phyloP scores from a whole-genome alignment of 35 echinoderm and acorn worm species.

The Stichopus chloronotus region DNA sequence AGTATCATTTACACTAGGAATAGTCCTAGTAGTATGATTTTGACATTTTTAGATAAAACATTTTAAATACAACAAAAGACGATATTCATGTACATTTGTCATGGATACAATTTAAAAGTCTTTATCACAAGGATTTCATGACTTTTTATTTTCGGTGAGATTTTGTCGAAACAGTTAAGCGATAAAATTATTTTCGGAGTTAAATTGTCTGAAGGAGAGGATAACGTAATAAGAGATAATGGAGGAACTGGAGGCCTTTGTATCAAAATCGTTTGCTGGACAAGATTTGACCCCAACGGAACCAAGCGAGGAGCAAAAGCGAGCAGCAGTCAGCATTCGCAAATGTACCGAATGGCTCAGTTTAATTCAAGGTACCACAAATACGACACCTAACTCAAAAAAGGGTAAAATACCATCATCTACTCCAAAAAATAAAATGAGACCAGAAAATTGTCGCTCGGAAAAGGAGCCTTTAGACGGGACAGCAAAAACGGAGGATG shows the following conservation, averaged over 20 bases:
- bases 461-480: conserved; percentile 15
- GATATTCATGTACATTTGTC: no score
- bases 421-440: conserved; percentile 21
- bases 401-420: background rate
- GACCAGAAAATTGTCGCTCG: background rate
- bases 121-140: no score
- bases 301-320: conserved; percentile 54
- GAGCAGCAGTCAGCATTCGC: conserved; percentile 66
- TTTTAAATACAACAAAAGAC: no score
- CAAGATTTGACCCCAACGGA: conserved; percentile 48
- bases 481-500: background rate
- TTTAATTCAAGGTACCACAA: conserved; percentile 57
- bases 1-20: no score
- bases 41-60: no score
- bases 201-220: no score
- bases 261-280: conserved; percentile 85
- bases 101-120: no score
- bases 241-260: conserved; percentile 90
- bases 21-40: no score
- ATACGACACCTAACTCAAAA: background rate
- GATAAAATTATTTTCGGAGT: no score
- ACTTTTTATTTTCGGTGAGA: no score
- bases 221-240: background rate
- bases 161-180: no score
- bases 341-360: conserved; percentile 81